Evolutionary conservation across 2,113 vertebrate genomes (phyloP).

Genomic region (Neodon shergylaensis): DNA sequence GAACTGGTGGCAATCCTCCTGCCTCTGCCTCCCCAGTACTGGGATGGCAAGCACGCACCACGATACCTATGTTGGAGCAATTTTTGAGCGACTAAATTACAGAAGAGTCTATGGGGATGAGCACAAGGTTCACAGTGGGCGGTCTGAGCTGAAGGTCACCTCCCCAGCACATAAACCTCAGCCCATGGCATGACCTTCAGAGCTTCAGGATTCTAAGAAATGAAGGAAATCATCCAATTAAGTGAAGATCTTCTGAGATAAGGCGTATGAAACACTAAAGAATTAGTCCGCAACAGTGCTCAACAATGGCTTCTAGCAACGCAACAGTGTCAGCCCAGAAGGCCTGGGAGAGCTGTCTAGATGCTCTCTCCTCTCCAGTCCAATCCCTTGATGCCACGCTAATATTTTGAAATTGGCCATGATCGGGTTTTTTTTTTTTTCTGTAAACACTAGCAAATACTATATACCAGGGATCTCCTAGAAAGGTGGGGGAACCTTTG

Average conservation of each 20-base stretch:
- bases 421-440: neutral
- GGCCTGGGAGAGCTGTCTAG: neutral
- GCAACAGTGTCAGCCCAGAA: neutral
- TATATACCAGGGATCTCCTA: neutral
- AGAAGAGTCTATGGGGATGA: neutral
- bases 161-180: neutral
- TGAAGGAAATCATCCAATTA: neutral
- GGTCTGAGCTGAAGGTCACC: neutral
- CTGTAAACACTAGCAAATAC: neutral
- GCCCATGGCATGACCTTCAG: neutral
- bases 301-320: too few relatives aligned
- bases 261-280: neutral
- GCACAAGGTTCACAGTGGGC: neutral
- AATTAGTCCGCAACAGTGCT: neutral
- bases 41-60: too few relatives aligned
- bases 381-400: neutral
- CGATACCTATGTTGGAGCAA: neutral
- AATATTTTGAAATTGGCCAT: neutral
- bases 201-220: neutral
- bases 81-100: slow-evolving; percentile 4
- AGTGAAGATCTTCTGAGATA: neutral
- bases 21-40: neutral
- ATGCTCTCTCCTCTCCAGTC: neutral
- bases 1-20: neutral
- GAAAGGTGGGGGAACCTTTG: neutral